Percentiles rank a stretch among this genome's conserved stretches.
Evolutionary conservation across 2,797 vertebrate species (phyloP).

Genomic region (Gymnothorax reevesii): DNA sequence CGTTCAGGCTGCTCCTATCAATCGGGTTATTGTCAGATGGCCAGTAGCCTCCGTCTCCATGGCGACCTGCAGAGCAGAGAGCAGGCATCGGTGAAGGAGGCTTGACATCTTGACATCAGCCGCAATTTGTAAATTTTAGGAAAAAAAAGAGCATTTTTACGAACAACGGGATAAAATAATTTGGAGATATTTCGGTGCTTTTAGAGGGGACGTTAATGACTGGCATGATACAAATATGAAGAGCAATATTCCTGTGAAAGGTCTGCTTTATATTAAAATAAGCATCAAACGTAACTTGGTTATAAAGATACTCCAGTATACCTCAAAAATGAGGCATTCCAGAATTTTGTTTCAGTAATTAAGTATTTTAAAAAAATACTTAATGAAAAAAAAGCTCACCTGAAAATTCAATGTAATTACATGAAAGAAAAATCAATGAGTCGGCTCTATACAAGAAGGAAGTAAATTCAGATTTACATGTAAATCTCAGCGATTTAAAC

Average conservation of each 20-base stretch:
- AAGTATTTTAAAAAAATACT: neutral
- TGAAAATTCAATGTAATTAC: neutral
- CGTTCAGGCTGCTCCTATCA: slow-evolving; percentile 90
- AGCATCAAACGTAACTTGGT: neutral
- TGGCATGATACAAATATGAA: neutral
- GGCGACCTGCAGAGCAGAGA: slow-evolving; percentile 77
- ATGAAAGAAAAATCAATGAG: neutral
- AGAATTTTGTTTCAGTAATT: neutral
- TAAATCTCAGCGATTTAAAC: neutral
- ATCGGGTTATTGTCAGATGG: slow-evolving; percentile 86
- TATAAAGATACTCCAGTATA: neutral
- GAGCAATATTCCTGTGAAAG: neutral
- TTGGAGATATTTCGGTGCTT: neutral
- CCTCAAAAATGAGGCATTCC: neutral
- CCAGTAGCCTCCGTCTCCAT: slow-evolving; percentile 88
- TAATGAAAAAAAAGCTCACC: neutral
- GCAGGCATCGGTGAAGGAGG: slow-evolving; percentile 28
- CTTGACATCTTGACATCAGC: neutral
- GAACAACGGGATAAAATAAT: neutral
- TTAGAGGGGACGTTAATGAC: neutral
- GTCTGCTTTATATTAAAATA: neutral
- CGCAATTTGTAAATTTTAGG: neutral
- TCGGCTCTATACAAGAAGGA: neutral
- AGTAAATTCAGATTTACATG: neutral
- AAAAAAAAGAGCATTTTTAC: neutral